Base-by-base conservation (phyloP, 2,797 vertebrate genomes). In the Paedocypris micromegethes region DNA sequence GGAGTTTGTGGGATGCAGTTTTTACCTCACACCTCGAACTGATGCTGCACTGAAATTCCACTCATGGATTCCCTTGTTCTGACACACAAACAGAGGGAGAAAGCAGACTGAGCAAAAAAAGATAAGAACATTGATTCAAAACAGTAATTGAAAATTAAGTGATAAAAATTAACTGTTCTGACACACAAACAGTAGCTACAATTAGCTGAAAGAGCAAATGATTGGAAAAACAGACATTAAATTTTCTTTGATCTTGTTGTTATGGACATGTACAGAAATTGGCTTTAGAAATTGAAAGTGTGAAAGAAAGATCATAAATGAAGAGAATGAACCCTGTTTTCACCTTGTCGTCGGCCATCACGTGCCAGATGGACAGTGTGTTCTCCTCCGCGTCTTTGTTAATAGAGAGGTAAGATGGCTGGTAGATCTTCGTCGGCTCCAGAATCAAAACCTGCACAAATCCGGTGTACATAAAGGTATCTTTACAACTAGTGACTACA, bases 401-500 rank as follows among this genome's bases (percentile, higher is more conserved):
- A 80, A 98, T 98, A 48, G 94, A 94, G 75, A 99, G 85, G 85
- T 99, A 99, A 0, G 96, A 96, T 3, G 97, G 95, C 64, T 95
- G 97, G 81, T 98, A 99, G 57, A 98, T 92, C 90, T 98, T 98
- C 44, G 95, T 98, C 67, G 95, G 94, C 84, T 99, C 97, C 76
- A 98, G 82, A 82, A 98, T 98, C 83, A 99, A 87, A 70, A 98
- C 95, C 96, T 99, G 78, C 45, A 58, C 6, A 4, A 42, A 58
- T 23, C 52, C 41, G 2, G 5, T 8, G 2, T 3, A 38, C 7
- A 42, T 51, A 39, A 8, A 9, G 5, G 3, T 4, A 54, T 45
- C 9, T 48, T 37, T 3, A 39, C 39, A 39, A 56, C 40, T 5
- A 4, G 37, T 9, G 68, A 6, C 56, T 63, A 66, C 41, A 49